A percentile compares a stretch with the other conserved stretches of the same genome.
Evolutionary conservation across 2,888 invertebrate genomes (phyloP).

Genomic region (Limnephilus rhombicus): DNA sequence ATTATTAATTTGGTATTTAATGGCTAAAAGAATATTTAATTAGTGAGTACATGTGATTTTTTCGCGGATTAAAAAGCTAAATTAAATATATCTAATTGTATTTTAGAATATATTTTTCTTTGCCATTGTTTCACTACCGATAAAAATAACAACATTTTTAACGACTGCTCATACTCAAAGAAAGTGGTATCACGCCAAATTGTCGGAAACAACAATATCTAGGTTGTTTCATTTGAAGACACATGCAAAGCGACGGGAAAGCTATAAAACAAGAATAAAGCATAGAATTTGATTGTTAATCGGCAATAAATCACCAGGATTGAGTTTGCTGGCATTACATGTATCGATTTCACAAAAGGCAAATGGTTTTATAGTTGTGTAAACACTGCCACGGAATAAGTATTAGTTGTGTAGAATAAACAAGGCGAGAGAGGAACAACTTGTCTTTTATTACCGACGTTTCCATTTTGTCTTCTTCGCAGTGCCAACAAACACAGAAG

Average conservation of each 20-base stretch:
- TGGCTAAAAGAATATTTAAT: no score
- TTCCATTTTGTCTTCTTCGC: constrained; percentile 25
- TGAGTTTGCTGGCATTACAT: constrained; percentile 59
- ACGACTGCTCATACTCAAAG: neutral
- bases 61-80: neutral
- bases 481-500: constrained; percentile 29
- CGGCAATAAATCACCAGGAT: constrained; percentile 40
- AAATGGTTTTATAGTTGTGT: constrained; percentile 54
- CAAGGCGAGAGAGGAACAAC: constrained; percentile 55
- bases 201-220: neutral
- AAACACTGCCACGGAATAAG: constrained; percentile 60
- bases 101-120: neutral
- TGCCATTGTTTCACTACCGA: neutral
- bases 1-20: neutral
- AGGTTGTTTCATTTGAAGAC: constrained; percentile 30
- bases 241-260: constrained; percentile 9
- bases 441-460: constrained; percentile 58
- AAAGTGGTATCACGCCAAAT: neutral
- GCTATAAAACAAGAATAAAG: constrained; percentile 24
- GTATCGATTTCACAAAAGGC: constrained; percentile 62
- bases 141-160: constrained; percentile 1
- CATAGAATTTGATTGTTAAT: constrained; percentile 1
- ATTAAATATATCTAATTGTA: neutral
- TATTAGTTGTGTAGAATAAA: constrained; percentile 63
- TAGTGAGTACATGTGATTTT: no score